phyloP scores from a whole-genome alignment of 2,113 vertebrate genomes.

The Hydrochoerus hydrochaeris region DNA sequence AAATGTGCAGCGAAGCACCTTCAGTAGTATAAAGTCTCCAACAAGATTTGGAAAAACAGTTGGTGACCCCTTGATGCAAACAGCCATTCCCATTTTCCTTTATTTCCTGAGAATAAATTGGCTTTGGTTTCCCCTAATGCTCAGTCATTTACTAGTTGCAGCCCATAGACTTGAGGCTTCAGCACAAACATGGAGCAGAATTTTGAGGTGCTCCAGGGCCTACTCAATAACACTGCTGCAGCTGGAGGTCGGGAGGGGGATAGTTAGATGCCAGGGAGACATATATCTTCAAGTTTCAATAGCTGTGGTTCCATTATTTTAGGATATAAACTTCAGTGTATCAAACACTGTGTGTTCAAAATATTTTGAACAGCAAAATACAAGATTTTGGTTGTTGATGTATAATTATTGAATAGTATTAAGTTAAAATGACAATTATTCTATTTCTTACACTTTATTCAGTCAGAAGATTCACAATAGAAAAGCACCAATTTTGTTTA shows the following conservation, averaged over 20 bases:
- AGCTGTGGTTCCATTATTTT: neutral
- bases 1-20: neutral
- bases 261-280: neutral
- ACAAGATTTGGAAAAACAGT: neutral
- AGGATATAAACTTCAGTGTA: neutral
- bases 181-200: neutral
- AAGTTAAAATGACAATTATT: neutral
- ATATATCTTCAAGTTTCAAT: neutral
- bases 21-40: neutral
- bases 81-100: neutral
- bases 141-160: too few species aligned
- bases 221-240: neutral
- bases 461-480: neutral
- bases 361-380: neutral
- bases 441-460: neutral
- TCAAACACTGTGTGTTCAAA: neutral
- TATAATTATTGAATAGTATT: neutral
- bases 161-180: accelerated
- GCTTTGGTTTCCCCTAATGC: neutral
- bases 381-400: neutral
- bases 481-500: neutral
- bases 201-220: neutral
- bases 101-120: neutral
- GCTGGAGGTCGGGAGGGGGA: neutral
- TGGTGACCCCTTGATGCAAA: neutral